Percentiles rank a stretch among this genome's conserved stretches.
phyloP scores from a whole-genome alignment of 2,888 invertebrate species.

The Drosophila borealis region DNA sequence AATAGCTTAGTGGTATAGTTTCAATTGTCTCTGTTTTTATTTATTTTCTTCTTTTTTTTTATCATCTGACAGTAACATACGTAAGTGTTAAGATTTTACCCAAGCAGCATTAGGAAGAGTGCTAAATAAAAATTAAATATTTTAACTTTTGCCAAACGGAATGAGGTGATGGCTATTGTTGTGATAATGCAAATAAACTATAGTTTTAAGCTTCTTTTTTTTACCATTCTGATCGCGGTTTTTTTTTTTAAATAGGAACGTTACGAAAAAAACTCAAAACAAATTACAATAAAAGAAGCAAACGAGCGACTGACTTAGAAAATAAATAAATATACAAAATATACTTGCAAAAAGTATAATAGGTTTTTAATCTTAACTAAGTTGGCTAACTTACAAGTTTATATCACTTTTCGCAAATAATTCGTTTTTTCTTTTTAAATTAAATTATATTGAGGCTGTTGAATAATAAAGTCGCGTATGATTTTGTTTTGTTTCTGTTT shows the following conservation, averaged over 20 bases:
- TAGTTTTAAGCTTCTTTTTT: slow-evolving; percentile 15
- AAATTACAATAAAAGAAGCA: slow-evolving; percentile 52
- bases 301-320: slow-evolving; percentile 52
- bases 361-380: slow-evolving; percentile 56
- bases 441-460: slow-evolving; percentile 74
- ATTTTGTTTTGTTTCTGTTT: slow-evolving; percentile 25
- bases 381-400: slow-evolving; percentile 81
- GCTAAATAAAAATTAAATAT: slow-evolving; percentile 18
- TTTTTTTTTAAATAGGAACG: slow-evolving; percentile 65
- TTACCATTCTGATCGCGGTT: slow-evolving; percentile 16
- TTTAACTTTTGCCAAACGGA: slow-evolving; percentile 27
- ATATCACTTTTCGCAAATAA: slow-evolving; percentile 84
- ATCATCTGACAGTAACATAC: slow-evolving; percentile 36
- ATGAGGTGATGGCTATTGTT: slow-evolving; percentile 34
- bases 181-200: slow-evolving; percentile 32
- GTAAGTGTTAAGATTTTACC: slow-evolving; percentile 60
- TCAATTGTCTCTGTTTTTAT: slow-evolving; percentile 11
- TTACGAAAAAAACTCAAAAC: slow-evolving; percentile 56
- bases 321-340: slow-evolving; percentile 60
- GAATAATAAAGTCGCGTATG: slow-evolving; percentile 51
- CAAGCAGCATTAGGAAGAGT: slow-evolving; percentile 54
- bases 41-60: slow-evolving; percentile 9
- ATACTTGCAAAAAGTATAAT: slow-evolving; percentile 64
- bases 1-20: slow-evolving; percentile 55
- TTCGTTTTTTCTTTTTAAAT: slow-evolving; percentile 50